Evolutionary conservation across 2,797 vertebrate species (phyloP).

Genomic region (Chiloscyllium punctatum): DNA sequence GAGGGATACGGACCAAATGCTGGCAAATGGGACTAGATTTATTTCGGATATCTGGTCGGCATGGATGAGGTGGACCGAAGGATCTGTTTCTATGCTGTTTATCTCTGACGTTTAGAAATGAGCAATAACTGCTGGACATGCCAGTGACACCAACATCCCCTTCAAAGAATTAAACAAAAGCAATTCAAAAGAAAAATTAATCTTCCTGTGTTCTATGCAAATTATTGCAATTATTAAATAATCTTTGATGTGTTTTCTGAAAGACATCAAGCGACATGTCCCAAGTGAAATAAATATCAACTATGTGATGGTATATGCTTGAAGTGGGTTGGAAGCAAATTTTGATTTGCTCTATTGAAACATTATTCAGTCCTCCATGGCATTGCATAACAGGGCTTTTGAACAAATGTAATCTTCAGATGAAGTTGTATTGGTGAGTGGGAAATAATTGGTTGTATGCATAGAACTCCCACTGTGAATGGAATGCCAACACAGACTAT

Average conservation of each 20-base stretch:
- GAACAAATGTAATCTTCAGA: too few relatives aligned
- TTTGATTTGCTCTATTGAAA: not conserved
- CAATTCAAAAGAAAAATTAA: not conserved
- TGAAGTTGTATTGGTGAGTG: not conserved
- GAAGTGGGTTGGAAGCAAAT: not conserved
- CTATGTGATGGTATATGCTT: not conserved
- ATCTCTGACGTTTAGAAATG: too few relatives aligned
- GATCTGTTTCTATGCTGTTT: too few relatives aligned
- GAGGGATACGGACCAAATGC: too few relatives aligned
- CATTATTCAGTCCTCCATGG: not conserved
- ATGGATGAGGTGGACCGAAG: too few relatives aligned
- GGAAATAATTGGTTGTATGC: not conserved
- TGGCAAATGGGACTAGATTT: too few relatives aligned
- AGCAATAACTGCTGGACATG: too few relatives aligned
- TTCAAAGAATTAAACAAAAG: too few relatives aligned
- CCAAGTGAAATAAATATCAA: not conserved
- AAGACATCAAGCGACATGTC: not conserved
- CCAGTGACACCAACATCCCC: too few relatives aligned
- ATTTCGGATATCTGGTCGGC: too few relatives aligned
- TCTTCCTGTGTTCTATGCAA: not conserved
- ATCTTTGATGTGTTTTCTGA: not conserved
- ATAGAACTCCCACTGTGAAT: not conserved
- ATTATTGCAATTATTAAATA: not conserved
- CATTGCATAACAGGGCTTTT: not conserved
- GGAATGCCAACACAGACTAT: not conserved